A percentile compares a stretch with the other conserved stretches of the same genome.
Evolutionary conservation across 2,888 invertebrate genomes (phyloP).

Genomic region (Ennomos quercinarius): DNA sequence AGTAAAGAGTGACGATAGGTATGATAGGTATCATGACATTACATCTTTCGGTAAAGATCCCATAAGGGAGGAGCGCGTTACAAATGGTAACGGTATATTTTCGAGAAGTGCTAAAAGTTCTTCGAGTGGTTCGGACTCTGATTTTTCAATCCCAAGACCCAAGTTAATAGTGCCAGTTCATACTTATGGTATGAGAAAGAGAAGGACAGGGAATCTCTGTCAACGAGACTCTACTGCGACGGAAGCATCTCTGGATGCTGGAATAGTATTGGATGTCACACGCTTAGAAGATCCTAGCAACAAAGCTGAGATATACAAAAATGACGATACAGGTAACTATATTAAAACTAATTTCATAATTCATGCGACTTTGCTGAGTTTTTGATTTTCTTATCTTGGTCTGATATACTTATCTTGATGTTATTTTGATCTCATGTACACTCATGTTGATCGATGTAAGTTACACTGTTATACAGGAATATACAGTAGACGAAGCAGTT

Average conservation of each 20-base stretch:
- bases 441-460: slow-evolving; percentile 63
- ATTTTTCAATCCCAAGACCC: slow-evolving; percentile 93
- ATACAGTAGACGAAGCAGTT: slow-evolving; percentile 37
- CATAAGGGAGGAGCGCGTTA: slow-evolving; percentile 67
- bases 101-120: slow-evolving; percentile 80
- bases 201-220: slow-evolving; percentile 91
- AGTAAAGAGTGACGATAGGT: slow-evolving; percentile 82
- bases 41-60: slow-evolving; percentile 69
- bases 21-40: slow-evolving; percentile 78
- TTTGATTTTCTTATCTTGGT: slow-evolving; percentile 17
- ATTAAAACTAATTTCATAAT: background rate
- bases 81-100: slow-evolving; percentile 63
- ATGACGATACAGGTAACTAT: slow-evolving; percentile 70
- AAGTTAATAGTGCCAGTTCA: slow-evolving; percentile 95
- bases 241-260: slow-evolving; percentile 73
- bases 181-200: slow-evolving; percentile 92
- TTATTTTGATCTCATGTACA: slow-evolving; percentile 56
- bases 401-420: slow-evolving; percentile 45
- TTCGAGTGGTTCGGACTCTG: slow-evolving; percentile 86
- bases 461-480: slow-evolving; percentile 38
- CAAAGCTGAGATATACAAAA: slow-evolving; percentile 57
- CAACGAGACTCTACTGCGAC: slow-evolving; percentile 79
- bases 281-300: slow-evolving; percentile 63
- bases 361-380: slow-evolving; percentile 3
- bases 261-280: slow-evolving; percentile 74